Percentiles rank a stretch among this genome's conserved stretches.
phyloP scores from a whole-genome alignment of 1,140 invertebrate species.

The Coenobita brevimanus region DNA sequence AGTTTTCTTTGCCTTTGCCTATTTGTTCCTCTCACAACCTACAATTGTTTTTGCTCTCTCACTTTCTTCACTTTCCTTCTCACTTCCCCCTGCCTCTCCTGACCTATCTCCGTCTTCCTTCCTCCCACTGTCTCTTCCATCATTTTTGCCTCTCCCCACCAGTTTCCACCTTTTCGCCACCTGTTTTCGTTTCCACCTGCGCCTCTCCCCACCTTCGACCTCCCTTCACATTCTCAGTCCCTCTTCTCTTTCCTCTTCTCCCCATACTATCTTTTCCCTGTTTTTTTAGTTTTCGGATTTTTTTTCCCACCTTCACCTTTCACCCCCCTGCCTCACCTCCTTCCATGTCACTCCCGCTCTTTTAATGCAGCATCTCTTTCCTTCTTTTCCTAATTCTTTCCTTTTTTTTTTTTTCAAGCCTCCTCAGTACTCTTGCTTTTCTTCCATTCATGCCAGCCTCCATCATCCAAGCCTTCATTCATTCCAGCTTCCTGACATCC shows the following conservation, averaged over 20 bases:
- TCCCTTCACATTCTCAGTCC: neutral
- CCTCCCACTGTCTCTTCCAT: neutral
- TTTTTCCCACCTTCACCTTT: neutral
- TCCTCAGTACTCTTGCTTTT: neutral
- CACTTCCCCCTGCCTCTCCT: neutral
- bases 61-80: constrained; percentile 7
- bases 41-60: neutral
- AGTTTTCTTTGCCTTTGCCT: no score
- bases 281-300: no score
- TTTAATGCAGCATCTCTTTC: no score
- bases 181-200: no score
- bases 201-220: neutral
- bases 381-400: neutral
- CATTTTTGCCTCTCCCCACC: no score
- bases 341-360: constrained; percentile 14
- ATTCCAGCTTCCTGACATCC: neutral
- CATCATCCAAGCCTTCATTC: neutral
- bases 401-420: neutral
- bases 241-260: no score
- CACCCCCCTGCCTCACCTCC: neutral
- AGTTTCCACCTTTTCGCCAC: no score
- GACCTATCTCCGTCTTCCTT: neutral
- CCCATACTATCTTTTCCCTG: no score
- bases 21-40: no score
- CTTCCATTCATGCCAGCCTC: neutral